Conservation (phyloP, 2,113 vertebrate species). For the Chlamydotis undulata region DNA sequence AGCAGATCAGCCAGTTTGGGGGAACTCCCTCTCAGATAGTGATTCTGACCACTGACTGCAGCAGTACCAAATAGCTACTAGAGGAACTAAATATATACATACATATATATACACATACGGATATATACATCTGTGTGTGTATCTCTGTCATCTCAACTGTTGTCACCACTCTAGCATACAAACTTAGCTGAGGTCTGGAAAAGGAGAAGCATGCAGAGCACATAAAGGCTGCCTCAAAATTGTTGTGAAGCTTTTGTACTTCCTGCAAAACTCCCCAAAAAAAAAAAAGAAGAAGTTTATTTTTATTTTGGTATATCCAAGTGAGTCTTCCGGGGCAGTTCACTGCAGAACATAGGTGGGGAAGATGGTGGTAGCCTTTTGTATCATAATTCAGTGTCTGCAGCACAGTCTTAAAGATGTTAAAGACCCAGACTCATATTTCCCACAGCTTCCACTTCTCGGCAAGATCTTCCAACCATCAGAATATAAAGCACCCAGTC, state of each 20-base stretch:
- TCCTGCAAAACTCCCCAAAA: neutral
- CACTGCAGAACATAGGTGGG: neutral
- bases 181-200: neutral
- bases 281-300: neutral
- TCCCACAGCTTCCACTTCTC: neutral
- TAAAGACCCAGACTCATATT: neutral
- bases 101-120: rapidly evolving
- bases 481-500: neutral
- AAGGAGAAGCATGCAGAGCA: neutral
- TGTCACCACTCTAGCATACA: neutral
- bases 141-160: neutral
- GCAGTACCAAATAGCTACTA: neutral
- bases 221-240: neutral
- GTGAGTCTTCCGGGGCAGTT: neutral
- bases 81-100: neutral
- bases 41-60: neutral
- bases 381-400: neutral
- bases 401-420: neutral
- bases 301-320: neutral
- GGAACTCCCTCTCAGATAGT: neutral
- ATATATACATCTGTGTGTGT: rapidly evolving
- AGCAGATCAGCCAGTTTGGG: neutral
- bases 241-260: neutral
- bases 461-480: neutral
- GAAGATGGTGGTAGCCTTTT: neutral